Conservation (phyloP, 2,888 invertebrate genomes). For the Scaptomyza cyrtandrae region DNA sequence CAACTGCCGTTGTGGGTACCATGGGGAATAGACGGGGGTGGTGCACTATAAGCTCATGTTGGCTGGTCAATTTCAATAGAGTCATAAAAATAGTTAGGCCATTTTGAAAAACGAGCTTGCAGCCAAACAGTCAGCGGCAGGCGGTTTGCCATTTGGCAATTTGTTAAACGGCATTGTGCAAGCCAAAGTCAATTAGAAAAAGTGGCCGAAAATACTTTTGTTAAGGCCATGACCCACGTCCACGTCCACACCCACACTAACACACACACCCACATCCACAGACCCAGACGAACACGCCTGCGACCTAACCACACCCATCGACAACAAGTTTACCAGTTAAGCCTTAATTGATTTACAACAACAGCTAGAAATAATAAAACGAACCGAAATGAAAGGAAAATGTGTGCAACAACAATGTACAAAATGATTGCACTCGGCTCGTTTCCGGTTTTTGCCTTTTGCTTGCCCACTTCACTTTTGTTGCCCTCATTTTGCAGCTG, state of each 20-base stretch:
- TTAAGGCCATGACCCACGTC: constrained; percentile 17
- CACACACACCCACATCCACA: background rate
- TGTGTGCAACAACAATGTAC: constrained; percentile 38
- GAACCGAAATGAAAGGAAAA: constrained; percentile 5
- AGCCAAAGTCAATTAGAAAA: constrained; percentile 57
- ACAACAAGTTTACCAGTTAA: constrained; percentile 35
- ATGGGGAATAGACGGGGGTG: background rate
- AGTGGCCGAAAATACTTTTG: constrained; percentile 47
- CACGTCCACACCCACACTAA: background rate
- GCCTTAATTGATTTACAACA: constrained; percentile 59
- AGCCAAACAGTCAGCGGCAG: constrained; percentile 32
- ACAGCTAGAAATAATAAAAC: constrained; percentile 37
- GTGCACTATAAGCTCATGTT: constrained; percentile 15
- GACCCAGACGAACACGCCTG: background rate
- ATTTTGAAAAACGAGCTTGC: constrained; percentile 46
- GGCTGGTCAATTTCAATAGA: constrained; percentile 49
- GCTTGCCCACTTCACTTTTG: constrained; percentile 29
- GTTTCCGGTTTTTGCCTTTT: constrained; percentile 44
- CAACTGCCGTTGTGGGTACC: constrained; percentile 16
- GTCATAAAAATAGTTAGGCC: constrained; percentile 59
- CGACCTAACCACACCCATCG: constrained; percentile 12
- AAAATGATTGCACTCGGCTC: constrained; percentile 51
- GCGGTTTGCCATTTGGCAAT: constrained; percentile 37
- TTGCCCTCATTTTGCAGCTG: constrained; percentile 28
- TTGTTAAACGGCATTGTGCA: constrained; percentile 50